Evolutionary conservation across 2,888 invertebrate genomes (phyloP).

Genomic region (Cephalotes varians): DNA sequence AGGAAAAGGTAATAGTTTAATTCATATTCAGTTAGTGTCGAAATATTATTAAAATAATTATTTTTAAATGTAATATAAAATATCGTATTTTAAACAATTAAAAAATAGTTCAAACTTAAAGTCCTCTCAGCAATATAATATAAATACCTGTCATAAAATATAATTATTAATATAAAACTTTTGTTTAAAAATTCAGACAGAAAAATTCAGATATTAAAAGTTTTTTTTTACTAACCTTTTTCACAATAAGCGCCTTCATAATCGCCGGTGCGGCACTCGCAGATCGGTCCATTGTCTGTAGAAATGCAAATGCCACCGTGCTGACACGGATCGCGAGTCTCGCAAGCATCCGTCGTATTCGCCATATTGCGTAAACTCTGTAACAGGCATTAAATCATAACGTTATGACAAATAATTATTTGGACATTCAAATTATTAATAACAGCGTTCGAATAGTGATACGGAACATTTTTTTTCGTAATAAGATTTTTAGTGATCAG

Average conservation of each 20-base stretch:
- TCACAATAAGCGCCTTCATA: slow-evolving; percentile 98
- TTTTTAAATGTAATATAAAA: background rate
- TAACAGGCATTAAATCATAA: slow-evolving; percentile 66
- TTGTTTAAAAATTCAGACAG: background rate
- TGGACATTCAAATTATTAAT: background rate
- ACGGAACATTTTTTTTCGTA: background rate
- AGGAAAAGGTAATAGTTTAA: background rate
- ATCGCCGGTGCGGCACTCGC: slow-evolving; percentile 97
- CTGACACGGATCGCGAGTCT: slow-evolving; percentile 96
- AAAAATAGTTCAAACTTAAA: background rate
- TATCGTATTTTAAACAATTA: background rate
- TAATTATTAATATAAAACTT: background rate
- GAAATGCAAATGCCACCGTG: slow-evolving; percentile 98
- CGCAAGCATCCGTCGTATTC: slow-evolving; percentile 94
- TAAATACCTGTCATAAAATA: background rate
- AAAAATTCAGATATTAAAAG: background rate
- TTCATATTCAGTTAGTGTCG: background rate
- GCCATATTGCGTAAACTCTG: slow-evolving; percentile 85
- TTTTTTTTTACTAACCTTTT: slow-evolving; percentile 89
- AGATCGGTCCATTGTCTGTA: slow-evolving; percentile 97
- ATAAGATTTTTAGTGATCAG: background rate
- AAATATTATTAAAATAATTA: slow-evolving; percentile 16
- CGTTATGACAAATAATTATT: background rate
- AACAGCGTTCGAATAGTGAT: background rate
- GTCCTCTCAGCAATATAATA: background rate